Evolutionary conservation across 2,113 vertebrate genomes (phyloP).

Genomic region (Struthidea cinerea): DNA sequence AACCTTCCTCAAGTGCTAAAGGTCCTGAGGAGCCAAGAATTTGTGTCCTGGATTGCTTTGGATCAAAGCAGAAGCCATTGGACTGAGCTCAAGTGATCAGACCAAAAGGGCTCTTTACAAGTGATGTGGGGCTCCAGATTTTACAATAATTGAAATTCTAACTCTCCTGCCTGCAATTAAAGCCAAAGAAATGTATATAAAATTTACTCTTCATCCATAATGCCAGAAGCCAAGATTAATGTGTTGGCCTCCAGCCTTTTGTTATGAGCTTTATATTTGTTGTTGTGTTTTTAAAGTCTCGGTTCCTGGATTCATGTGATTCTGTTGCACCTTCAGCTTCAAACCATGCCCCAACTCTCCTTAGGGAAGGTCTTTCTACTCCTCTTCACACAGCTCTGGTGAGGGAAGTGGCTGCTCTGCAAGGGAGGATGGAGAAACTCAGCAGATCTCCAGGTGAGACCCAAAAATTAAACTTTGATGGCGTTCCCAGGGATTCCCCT

Average conservation of each 20-base stretch:
- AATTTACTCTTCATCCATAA: background rate
- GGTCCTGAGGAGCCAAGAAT: background rate
- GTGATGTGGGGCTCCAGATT: background rate
- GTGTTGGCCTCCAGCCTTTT: background rate
- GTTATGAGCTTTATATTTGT: accelerated
- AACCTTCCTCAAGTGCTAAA: background rate
- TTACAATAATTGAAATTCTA: background rate
- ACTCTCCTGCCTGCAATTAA: background rate
- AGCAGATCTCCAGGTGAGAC: background rate
- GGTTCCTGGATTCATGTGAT: background rate
- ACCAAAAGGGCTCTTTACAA: background rate
- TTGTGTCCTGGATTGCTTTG: background rate
- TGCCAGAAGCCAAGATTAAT: background rate
- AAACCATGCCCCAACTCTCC: accelerated
- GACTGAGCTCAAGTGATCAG: background rate
- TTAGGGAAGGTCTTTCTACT: background rate
- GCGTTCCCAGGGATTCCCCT: background rate
- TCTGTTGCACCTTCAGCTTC: background rate
- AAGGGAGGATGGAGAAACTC: background rate
- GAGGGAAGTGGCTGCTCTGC: background rate
- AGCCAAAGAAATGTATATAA: background rate
- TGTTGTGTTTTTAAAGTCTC: background rate
- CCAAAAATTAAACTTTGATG: background rate
- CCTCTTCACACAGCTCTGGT: background rate
- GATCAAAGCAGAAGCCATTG: background rate